Conservation (phyloP, 2,113 vertebrate species). For the Ardeotis arabs region DNA sequence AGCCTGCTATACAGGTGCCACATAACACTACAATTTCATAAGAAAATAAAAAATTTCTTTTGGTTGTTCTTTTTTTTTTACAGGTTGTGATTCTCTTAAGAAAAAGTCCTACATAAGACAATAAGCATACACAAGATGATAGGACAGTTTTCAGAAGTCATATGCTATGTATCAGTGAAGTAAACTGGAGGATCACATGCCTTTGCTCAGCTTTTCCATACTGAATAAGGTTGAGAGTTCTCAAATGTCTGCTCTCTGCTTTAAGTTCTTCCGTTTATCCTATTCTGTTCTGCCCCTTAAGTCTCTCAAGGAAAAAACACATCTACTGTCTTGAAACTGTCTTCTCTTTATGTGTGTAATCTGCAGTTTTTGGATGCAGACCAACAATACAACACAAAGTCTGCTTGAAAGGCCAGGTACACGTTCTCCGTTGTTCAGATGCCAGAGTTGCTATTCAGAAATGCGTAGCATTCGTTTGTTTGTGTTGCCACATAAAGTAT, state of each 20-base stretch:
- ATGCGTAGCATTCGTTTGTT: not conserved
- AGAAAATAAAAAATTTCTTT: not conserved
- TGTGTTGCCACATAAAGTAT: not conserved
- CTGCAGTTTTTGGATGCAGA: not conserved
- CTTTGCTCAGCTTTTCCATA: conserved; percentile 39
- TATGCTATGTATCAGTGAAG: not conserved
- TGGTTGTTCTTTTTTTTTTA: not conserved
- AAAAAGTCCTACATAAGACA: not conserved
- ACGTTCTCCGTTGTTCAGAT: not conserved
- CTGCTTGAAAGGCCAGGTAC: not conserved
- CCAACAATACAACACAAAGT: not conserved
- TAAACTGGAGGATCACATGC: not conserved
- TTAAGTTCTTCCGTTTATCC: not conserved
- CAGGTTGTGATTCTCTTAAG: not conserved
- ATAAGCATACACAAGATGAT: not conserved
- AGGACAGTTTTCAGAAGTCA: not conserved
- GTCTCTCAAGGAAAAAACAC: conserved; percentile 15
- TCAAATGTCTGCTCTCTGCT: conserved; percentile 23
- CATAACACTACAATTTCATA: not conserved
- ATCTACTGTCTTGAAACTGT: conserved; percentile 1
- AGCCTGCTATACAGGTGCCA: conserved; percentile 83
- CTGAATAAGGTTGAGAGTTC: not conserved
- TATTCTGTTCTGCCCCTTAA: conserved; percentile 23
- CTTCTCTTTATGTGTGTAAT: not conserved
- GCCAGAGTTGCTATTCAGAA: not conserved